A percentile compares a stretch with the other conserved stretches of the same genome.
phyloP scores from a whole-genome alignment of 2,888 invertebrate species.

The Drosophila maculinotata region DNA sequence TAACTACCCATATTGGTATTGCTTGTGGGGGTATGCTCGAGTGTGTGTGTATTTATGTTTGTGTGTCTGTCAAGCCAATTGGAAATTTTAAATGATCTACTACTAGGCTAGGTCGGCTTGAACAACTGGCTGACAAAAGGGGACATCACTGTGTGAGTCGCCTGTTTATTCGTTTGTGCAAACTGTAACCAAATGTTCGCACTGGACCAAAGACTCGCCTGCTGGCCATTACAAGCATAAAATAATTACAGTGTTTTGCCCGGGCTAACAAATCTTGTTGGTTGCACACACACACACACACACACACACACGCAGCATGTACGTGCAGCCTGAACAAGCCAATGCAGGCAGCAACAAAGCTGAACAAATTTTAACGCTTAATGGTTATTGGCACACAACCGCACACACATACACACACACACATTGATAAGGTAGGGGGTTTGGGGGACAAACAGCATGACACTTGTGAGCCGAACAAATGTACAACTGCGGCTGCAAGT shows the following conservation, averaged over 20 bases:
- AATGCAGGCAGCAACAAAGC: conserved; percentile 42
- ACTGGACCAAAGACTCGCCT: conserved; percentile 11
- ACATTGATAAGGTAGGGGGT: not conserved
- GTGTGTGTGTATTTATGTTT: conserved; percentile 13
- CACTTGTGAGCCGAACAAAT: conserved; percentile 73
- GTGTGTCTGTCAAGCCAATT: conserved; percentile 62
- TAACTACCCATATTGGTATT: conserved; percentile 24
- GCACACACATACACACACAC: conserved; percentile 18
- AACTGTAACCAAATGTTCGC: conserved; percentile 22
- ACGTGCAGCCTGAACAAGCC: conserved; percentile 37
- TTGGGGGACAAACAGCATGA: conserved; percentile 66
- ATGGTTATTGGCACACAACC: conserved; percentile 73
- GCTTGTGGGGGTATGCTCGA: conserved; percentile 3
- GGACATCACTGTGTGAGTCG: conserved; percentile 6
- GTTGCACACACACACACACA: conserved; percentile 30
- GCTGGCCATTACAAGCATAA: conserved; percentile 51
- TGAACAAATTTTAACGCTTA: conserved; percentile 72
- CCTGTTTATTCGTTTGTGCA: not conserved
- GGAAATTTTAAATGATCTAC: conserved; percentile 74
- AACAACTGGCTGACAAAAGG: conserved; percentile 14
- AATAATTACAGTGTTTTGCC: conserved; percentile 70
- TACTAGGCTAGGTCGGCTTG: conserved; percentile 20
- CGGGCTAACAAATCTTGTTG: conserved; percentile 61
- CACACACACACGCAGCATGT: conserved; percentile 8
- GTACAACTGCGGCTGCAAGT: conserved; percentile 64